These are phyloP conservation scores for Campoletis raptor DNA, from an alignment of 2,888 invertebrate genomes.

Conservation along the genomic window DNA sequence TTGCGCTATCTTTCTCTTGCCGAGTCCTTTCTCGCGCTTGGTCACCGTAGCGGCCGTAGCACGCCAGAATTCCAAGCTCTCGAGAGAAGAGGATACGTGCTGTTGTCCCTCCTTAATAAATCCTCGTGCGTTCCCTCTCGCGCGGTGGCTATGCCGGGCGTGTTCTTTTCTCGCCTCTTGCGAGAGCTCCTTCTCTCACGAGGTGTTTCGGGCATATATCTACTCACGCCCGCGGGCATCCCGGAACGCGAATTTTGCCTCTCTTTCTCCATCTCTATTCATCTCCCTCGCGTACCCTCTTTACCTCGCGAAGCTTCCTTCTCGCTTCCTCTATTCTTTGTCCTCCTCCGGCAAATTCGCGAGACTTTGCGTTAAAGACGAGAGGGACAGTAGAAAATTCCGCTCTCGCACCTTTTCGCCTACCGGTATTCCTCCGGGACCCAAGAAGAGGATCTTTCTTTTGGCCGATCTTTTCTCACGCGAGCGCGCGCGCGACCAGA, in stretches of 20 bases:
- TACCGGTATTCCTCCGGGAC: constrained; percentile 62
- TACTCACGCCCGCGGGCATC: constrained; percentile 44
- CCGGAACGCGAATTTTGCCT: constrained; percentile 66
- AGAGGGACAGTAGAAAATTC: constrained; percentile 65
- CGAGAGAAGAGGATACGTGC: constrained; percentile 69
- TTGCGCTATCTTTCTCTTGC: constrained; percentile 27
- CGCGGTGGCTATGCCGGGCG: constrained; percentile 66
- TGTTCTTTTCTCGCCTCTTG: constrained; percentile 67
- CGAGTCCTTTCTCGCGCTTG: constrained; percentile 47
- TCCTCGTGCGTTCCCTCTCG: constrained; percentile 73
- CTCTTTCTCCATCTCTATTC: constrained; percentile 32
- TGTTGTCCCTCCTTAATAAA: constrained; percentile 79
- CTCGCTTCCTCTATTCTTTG: constrained; percentile 47
- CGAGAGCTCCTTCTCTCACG: constrained; percentile 26
- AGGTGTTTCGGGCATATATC: constrained; percentile 41
- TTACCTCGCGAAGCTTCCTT: constrained; percentile 23
- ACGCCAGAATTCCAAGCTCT: constrained; percentile 69
- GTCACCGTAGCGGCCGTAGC: constrained; percentile 65
- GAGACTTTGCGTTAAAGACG: constrained; percentile 57
- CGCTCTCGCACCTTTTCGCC: constrained; percentile 66
- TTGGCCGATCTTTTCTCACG: constrained; percentile 62
- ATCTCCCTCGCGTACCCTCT: constrained; percentile 1
- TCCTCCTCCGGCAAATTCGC: constrained; percentile 60
- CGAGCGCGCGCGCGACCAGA: constrained; percentile 16
- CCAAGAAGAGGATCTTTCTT: constrained; percentile 15